phyloP scores from a whole-genome alignment of 1,140 invertebrate species.

The Microplitis demolitor region DNA sequence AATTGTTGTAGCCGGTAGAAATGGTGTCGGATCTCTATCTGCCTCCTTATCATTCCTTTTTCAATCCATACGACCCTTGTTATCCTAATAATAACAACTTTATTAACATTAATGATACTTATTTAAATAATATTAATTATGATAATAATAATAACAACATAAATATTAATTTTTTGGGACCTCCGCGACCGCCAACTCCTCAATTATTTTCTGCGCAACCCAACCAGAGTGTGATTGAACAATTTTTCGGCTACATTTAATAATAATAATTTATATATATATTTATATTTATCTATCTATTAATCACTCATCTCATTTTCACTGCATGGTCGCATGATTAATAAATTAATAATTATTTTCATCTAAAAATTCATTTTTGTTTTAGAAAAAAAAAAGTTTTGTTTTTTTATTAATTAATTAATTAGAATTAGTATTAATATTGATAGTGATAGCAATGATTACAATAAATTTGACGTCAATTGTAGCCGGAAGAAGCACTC shows the following conservation, averaged over 20 bases:
- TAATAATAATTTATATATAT: neutral
- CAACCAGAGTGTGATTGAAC: constrained; percentile 64
- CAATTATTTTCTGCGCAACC: constrained; percentile 25
- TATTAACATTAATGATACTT: too few species aligned
- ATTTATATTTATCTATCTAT: neutral
- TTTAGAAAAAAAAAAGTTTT: too few species aligned
- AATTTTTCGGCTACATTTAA: constrained; percentile 72
- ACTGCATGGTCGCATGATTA: neutral
- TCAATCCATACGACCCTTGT: constrained; percentile 54
- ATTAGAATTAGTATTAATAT: too few species aligned
- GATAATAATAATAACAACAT: constrained; percentile 48
- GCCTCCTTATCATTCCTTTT: constrained; percentile 50
- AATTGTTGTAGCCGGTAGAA: constrained; percentile 70
- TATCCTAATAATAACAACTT: neutral
- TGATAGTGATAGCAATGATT: neutral
- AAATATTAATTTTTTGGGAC: constrained; percentile 46
- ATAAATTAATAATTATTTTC: neutral
- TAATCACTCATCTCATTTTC: neutral
- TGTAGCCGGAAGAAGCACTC: constrained; percentile 80
- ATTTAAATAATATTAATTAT: constrained; percentile 30
- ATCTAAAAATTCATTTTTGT: neutral
- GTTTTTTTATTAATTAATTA: too few species aligned
- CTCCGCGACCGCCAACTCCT: constrained; percentile 42
- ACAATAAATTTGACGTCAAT: constrained; percentile 51
- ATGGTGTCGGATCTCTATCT: constrained; percentile 76